Base-by-base conservation (phyloP, 1,140 invertebrate genomes). In the Trichonephila clavipes region DNA sequence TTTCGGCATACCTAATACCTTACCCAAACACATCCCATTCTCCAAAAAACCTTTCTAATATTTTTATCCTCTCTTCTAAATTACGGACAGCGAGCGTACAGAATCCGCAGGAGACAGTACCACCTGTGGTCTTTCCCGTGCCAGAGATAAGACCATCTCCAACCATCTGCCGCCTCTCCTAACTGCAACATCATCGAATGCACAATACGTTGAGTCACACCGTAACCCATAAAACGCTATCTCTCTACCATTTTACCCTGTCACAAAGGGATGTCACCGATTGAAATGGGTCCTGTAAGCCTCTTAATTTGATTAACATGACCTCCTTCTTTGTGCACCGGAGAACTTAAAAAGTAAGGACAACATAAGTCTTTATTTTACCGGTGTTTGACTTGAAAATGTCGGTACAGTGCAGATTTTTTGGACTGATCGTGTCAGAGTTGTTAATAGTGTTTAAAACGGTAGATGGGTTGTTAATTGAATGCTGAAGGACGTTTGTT, bases 131-230 rank as follows among this genome's bases (percentile, higher is more conserved):
- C n/a, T 7, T 21, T 21, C 10, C 28, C 24, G n/a, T 21, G 72
- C 21, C n/a, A 61, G 21, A 59, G 88, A 87, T 87, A 87, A 87
- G 85, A 87, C 24, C 12, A 59, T 77, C 18, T 77, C 28, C 72
- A 18, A 61, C 66, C 90, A 92, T 85, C 81, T 85, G 90, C 82
- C 34, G 24, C 34, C 90, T 21, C 19, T 51, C 16, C 24, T 16
- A 85, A 69, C 19, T 21, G 69, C 58, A 90, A 81, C 58, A 58
- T 89, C 72, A 82, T 58, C 28, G 28, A 77, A 77, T 77, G 24
- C 19, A 88, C 87, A 85, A 92, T 62, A 40, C 59, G 58, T 85
- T 92, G 90, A 92, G 90, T 92, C 90, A 92, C 81, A 83, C 82
- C 7, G 64, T 12, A 14, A 64, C n/a, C 24, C 81, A 85, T 85